These are phyloP conservation scores for Drosophila littoralis DNA, from an alignment of 1,140 invertebrate species.

Conservation along the genomic window DNA sequence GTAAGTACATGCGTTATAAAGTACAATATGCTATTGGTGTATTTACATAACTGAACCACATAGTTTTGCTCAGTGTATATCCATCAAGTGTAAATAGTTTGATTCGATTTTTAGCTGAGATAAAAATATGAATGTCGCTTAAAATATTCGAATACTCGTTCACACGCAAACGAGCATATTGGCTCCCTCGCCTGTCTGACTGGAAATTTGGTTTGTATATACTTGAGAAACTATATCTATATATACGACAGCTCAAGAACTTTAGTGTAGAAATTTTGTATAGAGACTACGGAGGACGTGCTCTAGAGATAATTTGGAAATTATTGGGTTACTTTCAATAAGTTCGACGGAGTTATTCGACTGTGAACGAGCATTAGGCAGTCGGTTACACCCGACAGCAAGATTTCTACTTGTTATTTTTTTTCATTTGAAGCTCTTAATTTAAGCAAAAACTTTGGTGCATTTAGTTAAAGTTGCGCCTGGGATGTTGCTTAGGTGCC, in stretches of 20 bases:
- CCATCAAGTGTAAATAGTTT: constrained; percentile 67
- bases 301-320: too few relatives aligned
- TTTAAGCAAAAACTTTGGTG: constrained; percentile 58
- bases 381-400: not conserved
- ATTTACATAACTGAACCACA: constrained; percentile 54
- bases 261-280: too few relatives aligned
- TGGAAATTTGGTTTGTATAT: too few relatives aligned
- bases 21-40: constrained; percentile 55
- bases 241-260: too few relatives aligned
- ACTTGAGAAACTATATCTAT: too few relatives aligned
- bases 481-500: constrained; percentile 29
- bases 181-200: not conserved
- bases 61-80: constrained; percentile 15
- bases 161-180: not conserved
- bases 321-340: too few relatives aligned
- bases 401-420: constrained; percentile 2
- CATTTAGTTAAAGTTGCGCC: constrained; percentile 48
- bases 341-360: not conserved
- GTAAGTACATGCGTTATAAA: constrained; percentile 39
- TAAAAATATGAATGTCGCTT: not conserved
- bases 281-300: too few relatives aligned
- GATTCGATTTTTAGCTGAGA: constrained; percentile 7
- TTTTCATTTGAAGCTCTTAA: constrained; percentile 22
- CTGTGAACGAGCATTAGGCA: constrained; percentile 1
- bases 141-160: constrained; percentile 1